A percentile compares a stretch with the other conserved stretches of the same genome.
phyloP scores from a whole-genome alignment of 2,113 vertebrate species.

The Coregonus clupeaformis region DNA sequence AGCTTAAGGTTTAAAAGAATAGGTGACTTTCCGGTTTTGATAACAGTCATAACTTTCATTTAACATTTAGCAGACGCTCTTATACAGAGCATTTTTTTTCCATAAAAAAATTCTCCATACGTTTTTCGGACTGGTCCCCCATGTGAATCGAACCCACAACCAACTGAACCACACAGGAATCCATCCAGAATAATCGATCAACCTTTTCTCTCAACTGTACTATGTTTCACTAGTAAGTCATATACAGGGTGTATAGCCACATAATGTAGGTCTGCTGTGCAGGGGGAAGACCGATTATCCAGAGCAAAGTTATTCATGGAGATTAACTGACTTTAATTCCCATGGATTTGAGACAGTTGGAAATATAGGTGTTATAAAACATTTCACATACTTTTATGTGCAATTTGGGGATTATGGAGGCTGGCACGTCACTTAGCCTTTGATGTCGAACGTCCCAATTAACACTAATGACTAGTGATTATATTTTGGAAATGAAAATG shows the following conservation, averaged over 20 bases:
- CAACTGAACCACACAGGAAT: no score
- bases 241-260: background rate
- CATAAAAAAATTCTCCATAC: no score
- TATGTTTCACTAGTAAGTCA: background rate
- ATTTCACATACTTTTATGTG: constrained; percentile 11
- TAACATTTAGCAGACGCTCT: background rate
- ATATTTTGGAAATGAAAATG: background rate
- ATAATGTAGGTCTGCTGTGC: background rate
- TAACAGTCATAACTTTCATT: background rate
- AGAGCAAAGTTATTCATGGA: constrained; percentile 18
- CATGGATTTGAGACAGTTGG: constrained; percentile 1
- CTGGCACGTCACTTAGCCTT: constrained; percentile 1
- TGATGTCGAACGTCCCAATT: constrained; percentile 2
- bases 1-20: constrained; percentile 15
- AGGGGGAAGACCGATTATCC: constrained; percentile 4
- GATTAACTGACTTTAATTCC: constrained; percentile 15
- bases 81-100: no score
- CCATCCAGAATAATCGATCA: background rate
- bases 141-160: no score
- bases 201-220: background rate
- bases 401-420: constrained; percentile 3
- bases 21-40: background rate
- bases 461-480: background rate
- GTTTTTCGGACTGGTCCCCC: no score
- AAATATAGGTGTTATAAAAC: constrained; percentile 8